Conservation (phyloP, 2,888 invertebrate species). For the Ctenicera cuprea region DNA sequence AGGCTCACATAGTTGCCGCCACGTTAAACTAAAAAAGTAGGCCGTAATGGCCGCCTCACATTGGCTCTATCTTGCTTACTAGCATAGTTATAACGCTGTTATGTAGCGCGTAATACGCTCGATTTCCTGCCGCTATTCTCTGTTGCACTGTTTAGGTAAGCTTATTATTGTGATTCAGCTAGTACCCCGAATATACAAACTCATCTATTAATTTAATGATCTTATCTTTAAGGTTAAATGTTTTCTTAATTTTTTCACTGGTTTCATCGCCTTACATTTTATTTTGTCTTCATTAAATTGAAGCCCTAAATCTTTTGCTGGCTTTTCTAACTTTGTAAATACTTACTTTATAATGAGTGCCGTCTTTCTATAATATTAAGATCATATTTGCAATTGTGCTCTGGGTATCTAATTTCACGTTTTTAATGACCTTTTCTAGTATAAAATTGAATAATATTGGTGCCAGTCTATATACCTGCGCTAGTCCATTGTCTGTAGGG, state of each 20-base stretch:
- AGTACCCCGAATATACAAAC: background rate
- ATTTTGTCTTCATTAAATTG: background rate
- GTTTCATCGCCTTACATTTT: background rate
- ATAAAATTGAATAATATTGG: background rate
- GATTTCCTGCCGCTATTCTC: constrained; percentile 1
- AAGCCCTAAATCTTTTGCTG: background rate
- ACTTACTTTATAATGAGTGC: background rate
- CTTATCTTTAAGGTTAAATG: background rate
- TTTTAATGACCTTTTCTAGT: background rate
- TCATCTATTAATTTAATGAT: background rate
- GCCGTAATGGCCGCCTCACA: too few relatives aligned
- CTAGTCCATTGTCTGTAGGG: background rate
- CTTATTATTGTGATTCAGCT: constrained; percentile 1
- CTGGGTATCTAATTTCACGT: background rate
- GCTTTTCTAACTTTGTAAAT: background rate
- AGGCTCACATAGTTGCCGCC: too few relatives aligned
- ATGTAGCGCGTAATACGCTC: background rate
- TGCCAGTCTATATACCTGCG: too few relatives aligned
- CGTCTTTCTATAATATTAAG: background rate
- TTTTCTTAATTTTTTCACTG: background rate
- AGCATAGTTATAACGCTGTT: background rate
- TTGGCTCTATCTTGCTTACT: too few relatives aligned
- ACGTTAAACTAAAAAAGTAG: too few relatives aligned
- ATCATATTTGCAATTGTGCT: background rate
- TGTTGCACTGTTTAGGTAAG: constrained; percentile 4